A percentile compares a stretch with the other conserved stretches of the same genome.
Evolutionary conservation across 2,888 invertebrate species (phyloP).

Genomic region (Melolontha melolontha): DNA sequence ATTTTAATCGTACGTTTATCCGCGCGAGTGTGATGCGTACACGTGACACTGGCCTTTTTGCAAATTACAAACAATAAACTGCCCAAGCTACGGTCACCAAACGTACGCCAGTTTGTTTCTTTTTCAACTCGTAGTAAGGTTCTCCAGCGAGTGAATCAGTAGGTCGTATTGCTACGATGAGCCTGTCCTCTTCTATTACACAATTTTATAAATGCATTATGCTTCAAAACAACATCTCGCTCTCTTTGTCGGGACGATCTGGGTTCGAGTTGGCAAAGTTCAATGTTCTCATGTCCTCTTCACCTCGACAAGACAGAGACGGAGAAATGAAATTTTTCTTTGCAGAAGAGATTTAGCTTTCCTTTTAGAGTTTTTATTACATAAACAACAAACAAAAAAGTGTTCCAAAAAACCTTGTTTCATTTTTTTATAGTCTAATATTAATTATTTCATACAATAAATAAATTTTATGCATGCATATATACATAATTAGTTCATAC

Average conservation of each 20-base stretch:
- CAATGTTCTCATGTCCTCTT: constrained; percentile 41
- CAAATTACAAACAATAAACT: constrained; percentile 37
- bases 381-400: no score
- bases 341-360: no score
- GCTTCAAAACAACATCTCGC: background rate
- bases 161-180: constrained; percentile 13
- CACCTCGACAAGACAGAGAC: constrained; percentile 31
- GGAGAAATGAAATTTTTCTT: background rate
- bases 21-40: constrained; percentile 9
- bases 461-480: no score
- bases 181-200: background rate
- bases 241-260: background rate
- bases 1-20: constrained; percentile 18
- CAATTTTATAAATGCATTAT: background rate
- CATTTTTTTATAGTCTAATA: no score
- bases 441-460: no score
- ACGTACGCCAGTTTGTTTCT: constrained; percentile 20
- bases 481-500: no score
- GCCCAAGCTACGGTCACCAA: constrained; percentile 21
- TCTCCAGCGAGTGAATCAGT: constrained; percentile 32
- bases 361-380: no score
- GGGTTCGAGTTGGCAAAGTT: constrained; percentile 29
- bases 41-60: constrained; percentile 25
- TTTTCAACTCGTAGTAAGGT: constrained; percentile 24
- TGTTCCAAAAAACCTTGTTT: no score